A percentile compares a stretch with the other conserved stretches of the same genome.
These are phyloP conservation scores for Chalcis sispes DNA, from an alignment of 2,888 invertebrate genomes.

Conservation along the genomic window DNA sequence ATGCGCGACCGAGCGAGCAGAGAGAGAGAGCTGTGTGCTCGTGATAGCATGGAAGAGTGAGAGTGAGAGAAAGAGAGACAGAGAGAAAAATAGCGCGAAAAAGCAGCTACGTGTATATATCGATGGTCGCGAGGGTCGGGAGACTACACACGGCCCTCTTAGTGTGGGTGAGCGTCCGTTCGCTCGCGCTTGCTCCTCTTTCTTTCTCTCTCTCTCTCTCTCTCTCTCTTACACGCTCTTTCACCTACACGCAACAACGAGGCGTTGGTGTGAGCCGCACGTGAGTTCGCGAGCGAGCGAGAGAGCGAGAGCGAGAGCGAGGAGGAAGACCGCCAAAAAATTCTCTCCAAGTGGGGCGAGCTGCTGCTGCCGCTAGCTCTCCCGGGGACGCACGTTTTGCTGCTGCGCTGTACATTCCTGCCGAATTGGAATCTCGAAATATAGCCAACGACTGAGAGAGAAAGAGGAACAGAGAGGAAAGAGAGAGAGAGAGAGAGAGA, in stretches of 20 bases:
- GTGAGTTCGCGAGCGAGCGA: slow-evolving; percentile 23
- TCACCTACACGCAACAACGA: too few relatives aligned
- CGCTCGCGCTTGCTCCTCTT: too few relatives aligned
- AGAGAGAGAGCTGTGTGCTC: slow-evolving; percentile 1
- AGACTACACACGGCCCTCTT: neutral
- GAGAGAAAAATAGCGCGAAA: slow-evolving; percentile 25
- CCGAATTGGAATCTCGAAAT: slow-evolving; percentile 56
- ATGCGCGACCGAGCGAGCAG: too few relatives aligned
- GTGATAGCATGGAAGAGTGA: slow-evolving; percentile 1
- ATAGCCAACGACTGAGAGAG: slow-evolving; percentile 26
- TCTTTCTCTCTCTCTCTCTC: too few relatives aligned
- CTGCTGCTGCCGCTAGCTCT: slow-evolving; percentile 34
- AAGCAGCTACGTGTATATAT: slow-evolving; percentile 21
- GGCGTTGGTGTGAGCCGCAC: slow-evolving; percentile 38
- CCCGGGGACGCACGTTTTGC: slow-evolving; percentile 46
- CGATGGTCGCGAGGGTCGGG: slow-evolving; percentile 25
- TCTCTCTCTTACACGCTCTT: too few relatives aligned
- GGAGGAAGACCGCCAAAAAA: slow-evolving; percentile 49
- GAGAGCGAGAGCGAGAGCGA: slow-evolving; percentile 11
- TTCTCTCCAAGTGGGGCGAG: slow-evolving; percentile 52
- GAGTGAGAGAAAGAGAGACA: slow-evolving; percentile 17
- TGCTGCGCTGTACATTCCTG: slow-evolving; percentile 44
- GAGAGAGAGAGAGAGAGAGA: neutral
- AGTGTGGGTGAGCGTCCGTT: neutral
- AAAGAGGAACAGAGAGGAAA: slow-evolving; percentile 29